A percentile compares a stretch with the other conserved stretches of the same genome.
Evolutionary conservation across 2,888 invertebrate species (phyloP).

Genomic region (Euspilapteryx auroguttella): DNA sequence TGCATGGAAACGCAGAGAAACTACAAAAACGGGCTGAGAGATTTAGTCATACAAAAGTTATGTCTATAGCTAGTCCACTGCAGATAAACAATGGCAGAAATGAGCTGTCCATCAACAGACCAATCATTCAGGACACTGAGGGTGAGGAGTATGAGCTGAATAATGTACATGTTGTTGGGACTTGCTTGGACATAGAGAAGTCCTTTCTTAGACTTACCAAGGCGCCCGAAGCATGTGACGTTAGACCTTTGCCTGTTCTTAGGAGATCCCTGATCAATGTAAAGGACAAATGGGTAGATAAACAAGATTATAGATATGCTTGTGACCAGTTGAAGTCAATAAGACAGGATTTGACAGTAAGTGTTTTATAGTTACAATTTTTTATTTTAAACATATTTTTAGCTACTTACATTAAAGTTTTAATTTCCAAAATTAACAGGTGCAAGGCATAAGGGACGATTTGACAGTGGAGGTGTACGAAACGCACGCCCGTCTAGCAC

Average conservation of each 20-base stretch:
- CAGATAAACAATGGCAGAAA: slow-evolving; percentile 26
- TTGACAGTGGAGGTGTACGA: slow-evolving; percentile 99
- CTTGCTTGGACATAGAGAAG: slow-evolving; percentile 93
- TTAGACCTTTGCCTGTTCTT: slow-evolving; percentile 88
- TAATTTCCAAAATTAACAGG: slow-evolving; percentile 65
- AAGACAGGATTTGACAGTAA: slow-evolving; percentile 96
- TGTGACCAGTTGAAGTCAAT: slow-evolving; percentile 99
- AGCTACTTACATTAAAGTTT: not conserved
- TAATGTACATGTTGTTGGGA: slow-evolving; percentile 90
- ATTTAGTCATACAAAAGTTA: slow-evolving; percentile 64
- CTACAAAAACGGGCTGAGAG: slow-evolving; percentile 89
- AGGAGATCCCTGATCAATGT: slow-evolving; percentile 85
- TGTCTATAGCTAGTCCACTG: slow-evolving; percentile 48
- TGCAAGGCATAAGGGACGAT: slow-evolving; percentile 91
- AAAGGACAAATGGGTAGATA: slow-evolving; percentile 86
- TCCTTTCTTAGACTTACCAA: slow-evolving; percentile 93
- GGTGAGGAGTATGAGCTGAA: slow-evolving; percentile 83
- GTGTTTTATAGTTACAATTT: slow-evolving; percentile 13
- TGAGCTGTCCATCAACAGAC: slow-evolving; percentile 26
- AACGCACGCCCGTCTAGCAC: slow-evolving; percentile 95
- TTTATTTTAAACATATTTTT: not conserved
- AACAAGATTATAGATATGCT: slow-evolving; percentile 93
- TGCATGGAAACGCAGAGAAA: slow-evolving; percentile 75
- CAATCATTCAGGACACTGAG: slow-evolving; percentile 61
- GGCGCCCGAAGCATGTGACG: slow-evolving; percentile 90